Conservation (phyloP, 2,888 invertebrate genomes). For the Drosophila cracens region DNA sequence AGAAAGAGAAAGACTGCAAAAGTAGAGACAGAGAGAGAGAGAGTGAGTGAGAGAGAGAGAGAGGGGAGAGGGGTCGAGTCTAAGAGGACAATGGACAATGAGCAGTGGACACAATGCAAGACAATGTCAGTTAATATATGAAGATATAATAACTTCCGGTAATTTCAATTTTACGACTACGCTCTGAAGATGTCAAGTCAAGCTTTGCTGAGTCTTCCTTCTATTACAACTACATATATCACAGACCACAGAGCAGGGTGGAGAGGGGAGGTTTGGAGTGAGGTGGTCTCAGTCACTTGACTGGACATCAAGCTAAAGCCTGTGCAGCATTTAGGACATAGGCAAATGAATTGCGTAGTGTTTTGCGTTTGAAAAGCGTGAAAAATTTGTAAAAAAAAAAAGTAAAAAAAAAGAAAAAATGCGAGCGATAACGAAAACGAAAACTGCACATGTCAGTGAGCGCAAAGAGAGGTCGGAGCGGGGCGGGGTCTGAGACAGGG, state of each 20-base stretch:
- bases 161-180: slow-evolving; percentile 77
- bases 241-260: slow-evolving; percentile 6
- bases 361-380: slow-evolving; percentile 80
- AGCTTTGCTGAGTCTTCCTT: slow-evolving; percentile 60
- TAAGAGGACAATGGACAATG: slow-evolving; percentile 24
- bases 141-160: slow-evolving; percentile 84
- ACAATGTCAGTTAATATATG: slow-evolving; percentile 81
- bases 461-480: background rate
- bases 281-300: slow-evolving; percentile 36
- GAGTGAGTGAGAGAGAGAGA: slow-evolving; percentile 13
- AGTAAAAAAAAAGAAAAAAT: slow-evolving; percentile 15
- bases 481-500: slow-evolving; percentile 12
- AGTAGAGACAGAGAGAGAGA: background rate
- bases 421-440: slow-evolving; percentile 36
- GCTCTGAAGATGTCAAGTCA: slow-evolving; percentile 60
- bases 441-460: slow-evolving; percentile 71
- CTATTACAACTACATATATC: slow-evolving; percentile 68
- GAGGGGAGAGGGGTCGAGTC: background rate
- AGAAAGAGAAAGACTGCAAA: background rate
- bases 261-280: background rate
- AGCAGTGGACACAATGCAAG: slow-evolving; percentile 44
- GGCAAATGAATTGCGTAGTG: slow-evolving; percentile 76
- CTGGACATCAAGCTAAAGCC: slow-evolving; percentile 51
- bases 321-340: slow-evolving; percentile 38
- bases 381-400: slow-evolving; percentile 67